Percentiles rank a stretch among this genome's conserved stretches.
These are phyloP conservation scores for Nasonia vitripennis DNA, from an alignment of 1,140 invertebrate genomes.

Conservation along the genomic window DNA sequence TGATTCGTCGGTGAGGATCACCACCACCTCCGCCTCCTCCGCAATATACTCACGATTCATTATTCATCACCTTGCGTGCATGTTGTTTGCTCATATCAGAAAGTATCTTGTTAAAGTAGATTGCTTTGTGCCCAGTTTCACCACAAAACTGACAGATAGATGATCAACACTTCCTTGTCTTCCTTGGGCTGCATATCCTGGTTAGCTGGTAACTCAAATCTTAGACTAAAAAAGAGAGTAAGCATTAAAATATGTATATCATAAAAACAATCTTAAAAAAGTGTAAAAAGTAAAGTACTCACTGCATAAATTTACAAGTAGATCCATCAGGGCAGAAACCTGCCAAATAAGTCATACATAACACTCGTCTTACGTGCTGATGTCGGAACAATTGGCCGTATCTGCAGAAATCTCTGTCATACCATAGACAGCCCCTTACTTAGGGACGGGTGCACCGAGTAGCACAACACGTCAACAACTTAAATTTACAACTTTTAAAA, in stretches of 20 bases:
- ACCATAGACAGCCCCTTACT: slow-evolving; percentile 99
- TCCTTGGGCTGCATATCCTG: slow-evolving; percentile 88
- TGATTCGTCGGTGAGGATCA: slow-evolving; percentile 67
- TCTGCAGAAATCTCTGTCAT: slow-evolving; percentile 98
- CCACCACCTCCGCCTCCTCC: slow-evolving; percentile 38
- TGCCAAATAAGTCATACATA: slow-evolving; percentile 97
- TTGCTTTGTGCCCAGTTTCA: slow-evolving; percentile 95
- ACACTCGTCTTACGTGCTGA: slow-evolving; percentile 94
- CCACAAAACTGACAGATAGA: slow-evolving; percentile 97
- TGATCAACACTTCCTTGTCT: slow-evolving; percentile 88
- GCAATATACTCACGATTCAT: slow-evolving; percentile 63
- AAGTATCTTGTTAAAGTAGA: slow-evolving; percentile 91
- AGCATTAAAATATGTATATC: slow-evolving; percentile 28
- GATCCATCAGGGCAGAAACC: slow-evolving; percentile 98
- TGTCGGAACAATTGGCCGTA: slow-evolving; percentile 98
- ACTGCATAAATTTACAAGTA: slow-evolving; percentile 98
- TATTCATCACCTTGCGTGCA: slow-evolving; percentile 74
- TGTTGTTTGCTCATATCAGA: slow-evolving; percentile 79
- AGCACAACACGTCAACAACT: too few relatives aligned
- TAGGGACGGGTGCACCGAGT: too few relatives aligned
- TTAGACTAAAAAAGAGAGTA: slow-evolving; percentile 78
- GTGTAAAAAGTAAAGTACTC: slow-evolving; percentile 66
- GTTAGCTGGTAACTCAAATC: slow-evolving; percentile 95
- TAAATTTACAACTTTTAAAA: too few relatives aligned
- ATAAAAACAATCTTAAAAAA: slow-evolving; percentile 19